phyloP scores from a whole-genome alignment of 2,113 vertebrate genomes.

The Pteruthius melanotis region DNA sequence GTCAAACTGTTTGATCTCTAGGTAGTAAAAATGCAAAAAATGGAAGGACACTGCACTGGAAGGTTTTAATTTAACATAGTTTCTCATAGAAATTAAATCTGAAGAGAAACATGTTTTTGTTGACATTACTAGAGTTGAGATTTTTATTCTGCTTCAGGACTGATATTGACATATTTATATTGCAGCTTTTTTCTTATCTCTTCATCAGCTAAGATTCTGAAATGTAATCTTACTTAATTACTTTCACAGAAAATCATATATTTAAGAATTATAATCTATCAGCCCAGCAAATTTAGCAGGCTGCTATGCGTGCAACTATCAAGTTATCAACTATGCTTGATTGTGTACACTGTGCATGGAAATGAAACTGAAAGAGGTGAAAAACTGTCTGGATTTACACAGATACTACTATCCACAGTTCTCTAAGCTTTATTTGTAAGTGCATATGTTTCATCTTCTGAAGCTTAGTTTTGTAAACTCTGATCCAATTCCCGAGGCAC shows the following conservation, averaged over 20 bases:
- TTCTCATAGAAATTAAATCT: conserved; percentile 77
- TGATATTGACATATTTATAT: neutral
- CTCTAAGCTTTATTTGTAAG: neutral
- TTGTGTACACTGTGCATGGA: neutral
- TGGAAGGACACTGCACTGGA: conserved; percentile 69
- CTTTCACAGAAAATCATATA: neutral
- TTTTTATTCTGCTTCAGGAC: conserved; percentile 32
- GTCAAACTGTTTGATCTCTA: conserved; percentile 89
- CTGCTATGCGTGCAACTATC: neutral
- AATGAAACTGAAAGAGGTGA: neutral
- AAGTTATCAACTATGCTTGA: neutral
- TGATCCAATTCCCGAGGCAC: neutral
- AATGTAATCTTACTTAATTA: neutral
- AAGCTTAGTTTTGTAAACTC: neutral
- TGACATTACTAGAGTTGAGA: conserved; percentile 49
- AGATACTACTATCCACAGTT: neutral
- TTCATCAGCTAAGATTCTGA: neutral
- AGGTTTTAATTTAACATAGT: conserved; percentile 78
- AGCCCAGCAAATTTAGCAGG: neutral
- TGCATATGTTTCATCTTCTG: neutral
- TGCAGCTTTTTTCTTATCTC: conserved; percentile 21
- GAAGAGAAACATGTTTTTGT: conserved; percentile 74
- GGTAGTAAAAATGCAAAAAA: conserved; percentile 78
- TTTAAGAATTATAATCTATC: too few species aligned
- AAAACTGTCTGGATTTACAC: neutral